Base-by-base conservation (phyloP, 2,113 vertebrate genomes). In the Eulemur macaco region DNA sequence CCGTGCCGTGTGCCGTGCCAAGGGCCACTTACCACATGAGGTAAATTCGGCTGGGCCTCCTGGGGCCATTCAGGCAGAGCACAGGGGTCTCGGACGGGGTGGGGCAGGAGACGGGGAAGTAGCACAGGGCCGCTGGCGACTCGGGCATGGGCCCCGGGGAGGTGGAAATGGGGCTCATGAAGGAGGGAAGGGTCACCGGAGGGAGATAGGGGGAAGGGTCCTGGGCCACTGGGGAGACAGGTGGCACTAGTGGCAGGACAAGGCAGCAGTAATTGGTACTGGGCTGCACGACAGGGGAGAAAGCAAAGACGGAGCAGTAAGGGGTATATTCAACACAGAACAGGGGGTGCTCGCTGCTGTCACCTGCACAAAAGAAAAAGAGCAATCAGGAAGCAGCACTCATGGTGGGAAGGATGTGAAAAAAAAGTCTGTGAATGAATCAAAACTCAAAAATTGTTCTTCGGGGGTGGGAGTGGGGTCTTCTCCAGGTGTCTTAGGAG, bases 241-340 rank as follows among this genome's bases (percentile, higher is more conserved):
- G 95, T 6, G 94, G 96, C 86, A 95, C 9, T 2, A 97, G 63
- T 0, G 97, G 97, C 91, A 97, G 95, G 86, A 95, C 83, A 31
- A 98, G 97, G 95, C 97, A 96, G 95, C 95, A 97, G 93, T 89
- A 91, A 87, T 11, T 95, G 84, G 91, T 18, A 56, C 21, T 76
- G 80, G 96, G 97, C 78, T 82, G 97, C n/a, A 0, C 52, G 74
- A 4, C 6, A 0, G 98, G 98, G 78, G 97, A 95, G 94, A 96
- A 95, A 91, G 98, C 95, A 94, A 97, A 98, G 96, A 97, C 17
- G 45, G 97, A 96, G 93, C 97, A 98, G 96, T 89, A 98, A 97
- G 98, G 98, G 96, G 97, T 94, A 81, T 96, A 97, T 95, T 97
- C 97, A 91, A 98, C 97, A 94, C 98, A 97, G 96, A 97, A 98